Percentiles rank a stretch among this genome's conserved stretches.
Evolutionary conservation across 2,113 vertebrate species (phyloP).

Genomic region (Hoplias malabaricus): DNA sequence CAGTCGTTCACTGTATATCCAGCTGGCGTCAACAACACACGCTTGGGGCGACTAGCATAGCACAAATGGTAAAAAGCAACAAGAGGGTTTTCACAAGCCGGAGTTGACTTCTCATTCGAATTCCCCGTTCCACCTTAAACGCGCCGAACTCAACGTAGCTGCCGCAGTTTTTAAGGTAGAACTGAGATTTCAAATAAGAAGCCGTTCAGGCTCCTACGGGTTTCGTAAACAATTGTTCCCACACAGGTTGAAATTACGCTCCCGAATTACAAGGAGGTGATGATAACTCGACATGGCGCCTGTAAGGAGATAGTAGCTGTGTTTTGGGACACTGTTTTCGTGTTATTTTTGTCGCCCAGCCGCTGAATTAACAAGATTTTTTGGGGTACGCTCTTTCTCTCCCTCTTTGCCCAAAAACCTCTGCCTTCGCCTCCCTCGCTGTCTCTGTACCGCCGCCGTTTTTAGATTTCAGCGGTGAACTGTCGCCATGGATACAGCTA

Average conservation of each 20-base stretch:
- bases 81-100: constrained; percentile 5
- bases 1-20: neutral
- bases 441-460: neutral
- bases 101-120: too few species aligned
- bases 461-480: neutral
- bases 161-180: too few species aligned
- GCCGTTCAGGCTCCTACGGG: too few species aligned
- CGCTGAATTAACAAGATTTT: constrained; percentile 17
- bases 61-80: constrained; percentile 19
- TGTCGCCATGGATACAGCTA: neutral
- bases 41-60: neutral
- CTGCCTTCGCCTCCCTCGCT: neutral
- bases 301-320: neutral
- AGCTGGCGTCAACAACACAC: neutral
- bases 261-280: too few species aligned
- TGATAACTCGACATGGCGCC: neutral
- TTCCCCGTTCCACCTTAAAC: too few species aligned
- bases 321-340: too few species aligned
- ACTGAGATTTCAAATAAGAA: too few species aligned
- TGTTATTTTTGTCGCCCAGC: neutral
- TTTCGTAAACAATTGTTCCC: neutral
- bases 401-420: neutral
- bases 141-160: too few species aligned
- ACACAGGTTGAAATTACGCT: neutral
- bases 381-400: constrained; percentile 5